A percentile compares a stretch with the other conserved stretches of the same genome.
These are phyloP conservation scores for Formica selysi DNA, from an alignment of 1,140 invertebrate species.

Conservation along the genomic window DNA sequence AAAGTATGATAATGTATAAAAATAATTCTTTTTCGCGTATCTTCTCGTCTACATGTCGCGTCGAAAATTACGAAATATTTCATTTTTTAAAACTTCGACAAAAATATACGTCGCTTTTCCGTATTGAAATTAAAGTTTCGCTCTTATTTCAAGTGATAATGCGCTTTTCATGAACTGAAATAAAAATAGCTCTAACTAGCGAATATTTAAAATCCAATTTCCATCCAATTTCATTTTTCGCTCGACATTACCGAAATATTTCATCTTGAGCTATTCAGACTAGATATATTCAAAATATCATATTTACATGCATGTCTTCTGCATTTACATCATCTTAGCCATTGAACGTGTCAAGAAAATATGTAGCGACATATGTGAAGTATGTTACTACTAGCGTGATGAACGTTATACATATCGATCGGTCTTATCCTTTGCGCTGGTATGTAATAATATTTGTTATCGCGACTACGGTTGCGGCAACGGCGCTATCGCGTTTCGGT, in stretches of 20 bases:
- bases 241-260: not conserved
- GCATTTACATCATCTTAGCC: conserved; percentile 18
- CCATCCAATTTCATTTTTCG: not conserved
- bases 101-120: not conserved
- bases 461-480: conserved; percentile 2
- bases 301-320: conserved; percentile 51
- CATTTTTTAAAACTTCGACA: not conserved
- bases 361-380: conserved; percentile 1
- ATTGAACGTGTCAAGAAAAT: conserved; percentile 35
- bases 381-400: not conserved
- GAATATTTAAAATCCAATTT: conserved; percentile 5
- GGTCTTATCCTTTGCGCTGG: conserved; percentile 31
- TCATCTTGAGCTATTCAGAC: conserved; percentile 17
- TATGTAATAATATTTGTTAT: conserved; percentile 57
- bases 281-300: conserved; percentile 52
- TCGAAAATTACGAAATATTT: not conserved
- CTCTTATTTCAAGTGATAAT: not conserved
- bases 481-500: conserved; percentile 34
- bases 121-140: not conserved
- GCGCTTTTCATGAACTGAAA: not conserved
- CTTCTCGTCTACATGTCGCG: not conserved
- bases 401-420: conserved; percentile 41
- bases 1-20: too few relatives aligned
- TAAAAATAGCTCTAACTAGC: not conserved
- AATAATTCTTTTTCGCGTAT: too few relatives aligned